A percentile compares a stretch with the other conserved stretches of the same genome.
Evolutionary conservation across 1,140 invertebrate genomes (phyloP).

Genomic region (Drosophila ogumai): DNA sequence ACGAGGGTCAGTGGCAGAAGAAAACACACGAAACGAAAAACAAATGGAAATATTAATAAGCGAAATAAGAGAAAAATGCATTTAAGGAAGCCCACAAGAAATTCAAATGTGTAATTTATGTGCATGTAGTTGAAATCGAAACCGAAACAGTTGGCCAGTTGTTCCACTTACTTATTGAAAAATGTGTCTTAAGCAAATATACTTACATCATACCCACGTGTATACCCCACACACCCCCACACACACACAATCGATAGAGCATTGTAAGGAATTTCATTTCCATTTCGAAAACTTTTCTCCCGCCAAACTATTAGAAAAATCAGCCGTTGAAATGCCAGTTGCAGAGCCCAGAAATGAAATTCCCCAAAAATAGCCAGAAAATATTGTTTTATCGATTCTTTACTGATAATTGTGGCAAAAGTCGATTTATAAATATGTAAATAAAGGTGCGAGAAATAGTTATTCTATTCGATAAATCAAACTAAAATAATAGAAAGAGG

Average conservation of each 20-base stretch:
- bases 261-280: slow-evolving; percentile 32
- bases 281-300: slow-evolving; percentile 18
- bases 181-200: slow-evolving; percentile 73
- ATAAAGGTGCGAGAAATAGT: too few species aligned
- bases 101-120: slow-evolving; percentile 31
- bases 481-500: too few species aligned
- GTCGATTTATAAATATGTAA: too few species aligned
- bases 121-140: slow-evolving; percentile 42
- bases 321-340: slow-evolving; percentile 14
- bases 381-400: neutral
- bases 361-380: neutral
- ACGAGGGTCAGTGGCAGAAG: neutral
- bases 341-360: slow-evolving; percentile 1
- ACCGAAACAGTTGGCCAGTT: slow-evolving; percentile 55
- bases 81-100: slow-evolving; percentile 14
- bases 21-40: neutral
- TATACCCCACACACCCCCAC: slow-evolving; percentile 15
- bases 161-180: slow-evolving; percentile 74
- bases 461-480: too few species aligned
- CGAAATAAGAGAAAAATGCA: slow-evolving; percentile 5
- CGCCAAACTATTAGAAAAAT: slow-evolving; percentile 18
- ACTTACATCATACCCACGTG: slow-evolving; percentile 37
- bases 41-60: slow-evolving; percentile 28
- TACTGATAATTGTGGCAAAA: neutral
- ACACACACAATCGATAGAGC: slow-evolving; percentile 27